Conservation (phyloP, 2,113 vertebrate genomes). For the Dicerorhinus sumatrensis region DNA sequence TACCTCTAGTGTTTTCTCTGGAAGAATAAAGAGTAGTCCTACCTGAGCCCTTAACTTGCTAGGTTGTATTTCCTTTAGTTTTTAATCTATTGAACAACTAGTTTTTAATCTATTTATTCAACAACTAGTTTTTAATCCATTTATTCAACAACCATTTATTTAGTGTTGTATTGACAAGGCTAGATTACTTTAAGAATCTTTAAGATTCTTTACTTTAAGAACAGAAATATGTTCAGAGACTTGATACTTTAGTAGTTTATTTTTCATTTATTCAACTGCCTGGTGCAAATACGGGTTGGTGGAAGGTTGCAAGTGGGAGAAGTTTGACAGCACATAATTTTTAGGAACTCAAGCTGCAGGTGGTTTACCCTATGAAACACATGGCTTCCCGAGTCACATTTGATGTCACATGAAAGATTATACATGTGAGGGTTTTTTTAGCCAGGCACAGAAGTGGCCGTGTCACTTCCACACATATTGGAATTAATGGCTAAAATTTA, state of each 20-base stretch:
- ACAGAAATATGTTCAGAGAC: not conserved
- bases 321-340: not conserved
- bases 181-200: not conserved
- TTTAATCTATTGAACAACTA: not conserved
- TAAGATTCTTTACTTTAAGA: no score
- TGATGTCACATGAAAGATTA: not conserved
- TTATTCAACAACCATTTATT: no score
- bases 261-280: not conserved
- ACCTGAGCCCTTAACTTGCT: not conserved
- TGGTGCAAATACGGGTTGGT: not conserved
- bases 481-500: not conserved
- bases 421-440: no score
- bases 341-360: not conserved
- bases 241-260: not conserved
- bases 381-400: not conserved
- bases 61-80: not conserved
- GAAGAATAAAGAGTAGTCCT: not conserved
- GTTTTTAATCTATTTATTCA: no score
- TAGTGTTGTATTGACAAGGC: not conserved
- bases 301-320: not conserved
- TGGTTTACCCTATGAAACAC: not conserved
- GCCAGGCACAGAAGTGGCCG: not conserved
- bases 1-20: not conserved
- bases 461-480: not conserved
- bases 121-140: no score